Evolutionary conservation across 2,113 vertebrate species (phyloP), one percentile per base, ranked within the genome.

Genomic region (Malurus elegans): DNA sequence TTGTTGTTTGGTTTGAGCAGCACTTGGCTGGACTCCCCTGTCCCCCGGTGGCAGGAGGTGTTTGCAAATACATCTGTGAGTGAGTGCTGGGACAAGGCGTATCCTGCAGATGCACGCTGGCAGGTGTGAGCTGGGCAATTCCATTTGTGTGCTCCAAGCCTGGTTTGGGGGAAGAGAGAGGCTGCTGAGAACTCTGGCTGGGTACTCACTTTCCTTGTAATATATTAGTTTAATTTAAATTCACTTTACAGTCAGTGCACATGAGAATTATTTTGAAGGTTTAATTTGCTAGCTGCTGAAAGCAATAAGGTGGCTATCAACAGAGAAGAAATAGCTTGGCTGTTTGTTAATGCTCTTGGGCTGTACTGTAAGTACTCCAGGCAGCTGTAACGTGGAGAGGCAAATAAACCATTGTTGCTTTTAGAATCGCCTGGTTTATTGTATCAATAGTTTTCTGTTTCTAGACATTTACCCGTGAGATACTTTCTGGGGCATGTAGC

Each of bases 211-310:
- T 96, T 89, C 64, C 89, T 66, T 79, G 67, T 97, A 97, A 97
- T 95, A 50, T 92, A 97, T 97, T 97, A 93, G 91, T 97, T 97
- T 97, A 97, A 97, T 98, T 98, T 98, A 95, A 97, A 96, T 97
- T 96, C 95, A 90, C 93, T 98, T 98, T 97, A 97, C 88, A 98
- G 96, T 96, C 95, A 66, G 83, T 93, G 90, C 97, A 96, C 95
- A 96, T 91, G 97, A 98, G 97, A 97, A 96, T 97, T 98, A 97
- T 97, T 97, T 95, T 83, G 94, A 97, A 97, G 92, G 90, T 97
- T 98, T 97, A 97, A 97, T 97, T 98, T 97, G 96, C 95, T 98
- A 92, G 97, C 91, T 97, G 92, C 96, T 95, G 95, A 97, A 97
- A 95, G 91, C 96, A 96, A 96, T 93, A 95, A 92, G 90, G 87